Evolutionary conservation across 2,888 invertebrate genomes (phyloP).

Genomic region (Phragmatobia fuliginosa): DNA sequence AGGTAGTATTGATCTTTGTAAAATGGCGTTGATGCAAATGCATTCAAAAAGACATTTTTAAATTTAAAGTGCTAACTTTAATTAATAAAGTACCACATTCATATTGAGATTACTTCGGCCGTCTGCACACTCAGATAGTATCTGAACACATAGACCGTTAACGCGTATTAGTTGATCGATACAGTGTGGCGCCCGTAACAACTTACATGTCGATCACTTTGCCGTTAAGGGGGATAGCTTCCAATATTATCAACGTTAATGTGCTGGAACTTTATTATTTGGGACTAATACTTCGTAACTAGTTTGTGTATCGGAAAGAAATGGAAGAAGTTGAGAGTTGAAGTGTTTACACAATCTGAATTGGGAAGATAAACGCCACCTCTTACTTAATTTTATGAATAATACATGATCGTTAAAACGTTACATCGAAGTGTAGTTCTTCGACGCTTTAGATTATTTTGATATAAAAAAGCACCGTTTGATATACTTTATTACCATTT

Average conservation of each 20-base stretch:
- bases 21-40: neutral
- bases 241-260: constrained; percentile 6
- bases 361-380: neutral
- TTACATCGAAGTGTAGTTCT: too few relatives aligned
- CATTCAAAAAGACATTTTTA: neutral
- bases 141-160: constrained; percentile 74
- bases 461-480: too few relatives aligned
- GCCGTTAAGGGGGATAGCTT: constrained; percentile 59
- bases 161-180: constrained; percentile 82
- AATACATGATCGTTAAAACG: too few relatives aligned
- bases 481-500: too few relatives aligned
- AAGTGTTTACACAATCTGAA: neutral
- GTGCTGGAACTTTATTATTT: neutral
- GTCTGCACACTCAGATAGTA: constrained; percentile 61
- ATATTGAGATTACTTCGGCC: neutral
- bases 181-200: constrained; percentile 67
- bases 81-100: constrained; percentile 48
- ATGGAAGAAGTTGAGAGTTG: neutral
- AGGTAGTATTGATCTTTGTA: too few relatives aligned
- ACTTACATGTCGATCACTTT: constrained; percentile 62
- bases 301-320: neutral
- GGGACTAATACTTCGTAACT: neutral
- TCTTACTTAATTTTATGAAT: neutral
- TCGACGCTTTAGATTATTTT: too few relatives aligned
- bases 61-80: neutral